Evolutionary conservation across 2,888 invertebrate genomes (phyloP).

Genomic region (Polyommatus icarus): DNA sequence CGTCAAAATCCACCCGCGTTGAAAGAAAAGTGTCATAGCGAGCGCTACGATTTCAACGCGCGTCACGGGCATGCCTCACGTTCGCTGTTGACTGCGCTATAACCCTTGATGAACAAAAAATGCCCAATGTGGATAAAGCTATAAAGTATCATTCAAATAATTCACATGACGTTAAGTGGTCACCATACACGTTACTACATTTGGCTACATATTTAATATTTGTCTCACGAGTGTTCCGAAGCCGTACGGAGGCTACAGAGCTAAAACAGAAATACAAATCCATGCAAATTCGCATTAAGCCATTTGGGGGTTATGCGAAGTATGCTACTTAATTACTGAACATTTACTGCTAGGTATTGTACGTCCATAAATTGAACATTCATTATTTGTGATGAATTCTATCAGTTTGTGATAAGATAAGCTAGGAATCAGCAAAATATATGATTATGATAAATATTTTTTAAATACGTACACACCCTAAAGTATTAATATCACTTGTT

Average conservation of each 20-base stretch:
- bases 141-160: neutral
- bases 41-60: no score
- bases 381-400: neutral
- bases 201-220: slow-evolving; percentile 10
- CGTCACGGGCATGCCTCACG: no score
- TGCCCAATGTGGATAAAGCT: no score
- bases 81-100: no score
- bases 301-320: neutral
- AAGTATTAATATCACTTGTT: no score
- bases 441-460: no score
- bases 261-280: slow-evolving; percentile 17
- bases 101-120: no score
- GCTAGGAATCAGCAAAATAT: no score
- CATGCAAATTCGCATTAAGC: neutral
- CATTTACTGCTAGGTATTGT: neutral
- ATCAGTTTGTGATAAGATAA: no score
- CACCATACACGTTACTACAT: neutral
- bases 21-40: no score
- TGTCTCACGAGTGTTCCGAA: neutral
- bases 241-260: neutral
- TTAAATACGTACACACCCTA: no score
- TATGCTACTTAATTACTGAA: neutral
- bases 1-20: no score
- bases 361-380: neutral
- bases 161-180: neutral